Conservation (phyloP, 1,140 invertebrate species). For the Pseudoatta argentina region DNA sequence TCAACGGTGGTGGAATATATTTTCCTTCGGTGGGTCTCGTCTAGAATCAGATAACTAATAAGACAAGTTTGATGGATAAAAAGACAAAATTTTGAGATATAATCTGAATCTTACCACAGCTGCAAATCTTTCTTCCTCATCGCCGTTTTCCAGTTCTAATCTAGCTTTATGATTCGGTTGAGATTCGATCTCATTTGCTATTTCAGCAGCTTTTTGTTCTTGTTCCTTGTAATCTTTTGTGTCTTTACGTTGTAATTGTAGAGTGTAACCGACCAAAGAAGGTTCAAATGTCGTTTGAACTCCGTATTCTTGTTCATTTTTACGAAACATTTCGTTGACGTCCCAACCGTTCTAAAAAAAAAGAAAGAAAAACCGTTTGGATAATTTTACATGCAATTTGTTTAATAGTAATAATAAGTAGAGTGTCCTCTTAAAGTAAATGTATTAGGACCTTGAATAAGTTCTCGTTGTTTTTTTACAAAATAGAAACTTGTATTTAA, state of each 20-base stretch:
- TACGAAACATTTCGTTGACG: slow-evolving; percentile 97
- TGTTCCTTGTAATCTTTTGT: slow-evolving; percentile 93
- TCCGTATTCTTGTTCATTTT: slow-evolving; percentile 96
- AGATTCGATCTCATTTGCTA: slow-evolving; percentile 96
- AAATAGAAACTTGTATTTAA: too few relatives aligned
- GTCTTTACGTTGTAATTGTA: slow-evolving; percentile 93
- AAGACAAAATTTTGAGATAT: slow-evolving; percentile 21
- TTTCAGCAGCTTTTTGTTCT: slow-evolving; percentile 91
- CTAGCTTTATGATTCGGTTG: slow-evolving; percentile 93
- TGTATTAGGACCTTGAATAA: too few relatives aligned
- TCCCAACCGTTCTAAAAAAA: slow-evolving; percentile 95
- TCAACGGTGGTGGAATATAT: slow-evolving; percentile 91
- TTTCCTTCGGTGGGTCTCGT: slow-evolving; percentile 87
- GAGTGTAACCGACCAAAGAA: slow-evolving; percentile 94
- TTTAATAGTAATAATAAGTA: neutral
- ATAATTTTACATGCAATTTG: neutral
- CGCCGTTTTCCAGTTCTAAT: slow-evolving; percentile 95
- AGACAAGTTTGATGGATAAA: slow-evolving; percentile 20
- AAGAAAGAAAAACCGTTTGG: neutral
- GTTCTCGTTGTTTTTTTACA: too few relatives aligned
- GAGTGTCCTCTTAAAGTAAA: neutral
- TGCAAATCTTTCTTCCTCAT: slow-evolving; percentile 95
- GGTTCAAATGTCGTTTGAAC: slow-evolving; percentile 96
- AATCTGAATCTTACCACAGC: slow-evolving; percentile 88
- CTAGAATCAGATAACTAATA: slow-evolving; percentile 57